A percentile compares a stretch with the other conserved stretches of the same genome.
These are phyloP conservation scores for Platygyra sinensis DNA, from an alignment of 64 coral and sea anemone genomes.

Conservation along the genomic window DNA sequence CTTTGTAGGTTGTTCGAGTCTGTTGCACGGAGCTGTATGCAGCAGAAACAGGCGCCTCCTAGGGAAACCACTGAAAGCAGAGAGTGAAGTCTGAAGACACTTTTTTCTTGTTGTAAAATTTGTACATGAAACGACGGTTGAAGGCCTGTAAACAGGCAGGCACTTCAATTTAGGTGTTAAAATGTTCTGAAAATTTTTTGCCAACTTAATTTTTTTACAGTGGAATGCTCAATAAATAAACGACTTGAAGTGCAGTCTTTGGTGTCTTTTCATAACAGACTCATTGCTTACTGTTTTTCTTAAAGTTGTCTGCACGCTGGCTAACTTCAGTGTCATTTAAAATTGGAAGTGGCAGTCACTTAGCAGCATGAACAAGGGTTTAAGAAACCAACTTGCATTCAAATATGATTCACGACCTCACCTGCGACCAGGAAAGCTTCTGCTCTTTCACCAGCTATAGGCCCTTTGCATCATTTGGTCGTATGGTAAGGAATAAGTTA, in stretches of 20 bases:
- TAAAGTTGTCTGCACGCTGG: too few relatives aligned
- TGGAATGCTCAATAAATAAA: conserved; percentile 24
- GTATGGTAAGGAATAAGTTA: too few relatives aligned
- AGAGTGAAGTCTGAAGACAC: conserved; percentile 57
- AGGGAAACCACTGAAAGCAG: conserved; percentile 63
- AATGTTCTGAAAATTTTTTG: conserved; percentile 3
- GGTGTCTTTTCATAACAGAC: neutral
- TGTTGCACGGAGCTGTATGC: conserved; percentile 98
- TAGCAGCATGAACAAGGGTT: too few relatives aligned
- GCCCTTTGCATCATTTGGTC: too few relatives aligned
- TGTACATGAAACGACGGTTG: neutral
- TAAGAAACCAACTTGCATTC: too few relatives aligned
- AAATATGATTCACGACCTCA: too few relatives aligned
- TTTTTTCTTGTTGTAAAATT: conserved; percentile 14
- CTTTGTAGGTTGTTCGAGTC: conserved; percentile 96
- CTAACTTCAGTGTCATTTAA: too few relatives aligned
- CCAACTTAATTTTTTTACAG: conserved; percentile 25
- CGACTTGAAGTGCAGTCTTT: neutral
- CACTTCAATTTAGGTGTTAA: neutral
- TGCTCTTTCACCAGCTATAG: too few relatives aligned
- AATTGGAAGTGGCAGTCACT: too few relatives aligned
- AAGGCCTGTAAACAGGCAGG: neutral
- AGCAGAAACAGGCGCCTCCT: conserved; percentile 89
- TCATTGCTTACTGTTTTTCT: too few relatives aligned
- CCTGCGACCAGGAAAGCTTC: too few relatives aligned